phyloP scores from a whole-genome alignment of 2,797 vertebrate species.

The Tapera naevia region DNA sequence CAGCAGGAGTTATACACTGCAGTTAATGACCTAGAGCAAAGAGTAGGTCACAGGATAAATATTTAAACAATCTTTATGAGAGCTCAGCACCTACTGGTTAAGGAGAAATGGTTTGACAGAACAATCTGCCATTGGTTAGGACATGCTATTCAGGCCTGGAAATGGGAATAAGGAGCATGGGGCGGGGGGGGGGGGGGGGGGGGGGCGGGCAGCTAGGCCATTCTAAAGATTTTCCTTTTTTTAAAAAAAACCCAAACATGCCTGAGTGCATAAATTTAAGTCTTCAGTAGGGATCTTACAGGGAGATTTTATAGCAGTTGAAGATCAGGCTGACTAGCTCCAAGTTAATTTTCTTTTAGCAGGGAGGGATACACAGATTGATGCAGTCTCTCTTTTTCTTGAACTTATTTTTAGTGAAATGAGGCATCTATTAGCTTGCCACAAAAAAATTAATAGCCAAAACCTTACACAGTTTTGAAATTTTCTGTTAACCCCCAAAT shows the following conservation, averaged over 20 bases:
- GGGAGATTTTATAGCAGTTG: not conserved
- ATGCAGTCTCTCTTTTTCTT: not conserved
- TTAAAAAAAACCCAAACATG: not conserved
- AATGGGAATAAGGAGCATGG: not conserved
- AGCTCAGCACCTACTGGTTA: not conserved
- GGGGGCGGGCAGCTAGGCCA: not conserved
- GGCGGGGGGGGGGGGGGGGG: too few relatives aligned
- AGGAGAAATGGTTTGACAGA: not conserved
- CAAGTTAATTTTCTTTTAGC: conserved; percentile 14
- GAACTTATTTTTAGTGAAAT: conserved; percentile 5
- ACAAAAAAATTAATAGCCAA: not conserved
- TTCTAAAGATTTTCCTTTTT: not conserved
- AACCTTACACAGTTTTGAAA: not conserved
- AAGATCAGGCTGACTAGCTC: not conserved
- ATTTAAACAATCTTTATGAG: conserved; percentile 4
- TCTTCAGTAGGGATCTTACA: not conserved
- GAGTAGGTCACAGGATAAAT: not conserved
- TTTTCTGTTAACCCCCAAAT: not conserved
- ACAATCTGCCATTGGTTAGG: not conserved
- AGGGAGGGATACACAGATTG: not conserved
- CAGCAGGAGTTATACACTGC: not conserved
- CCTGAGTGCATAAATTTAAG: not conserved
- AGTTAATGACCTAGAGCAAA: conserved; percentile 29
- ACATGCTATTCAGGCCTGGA: not conserved
- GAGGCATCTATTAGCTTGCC: not conserved